Evolutionary conservation across 2,888 invertebrate species (phyloP), one percentile per base, ranked within the genome.

Genomic region (Polylopha cassiicola): DNA sequence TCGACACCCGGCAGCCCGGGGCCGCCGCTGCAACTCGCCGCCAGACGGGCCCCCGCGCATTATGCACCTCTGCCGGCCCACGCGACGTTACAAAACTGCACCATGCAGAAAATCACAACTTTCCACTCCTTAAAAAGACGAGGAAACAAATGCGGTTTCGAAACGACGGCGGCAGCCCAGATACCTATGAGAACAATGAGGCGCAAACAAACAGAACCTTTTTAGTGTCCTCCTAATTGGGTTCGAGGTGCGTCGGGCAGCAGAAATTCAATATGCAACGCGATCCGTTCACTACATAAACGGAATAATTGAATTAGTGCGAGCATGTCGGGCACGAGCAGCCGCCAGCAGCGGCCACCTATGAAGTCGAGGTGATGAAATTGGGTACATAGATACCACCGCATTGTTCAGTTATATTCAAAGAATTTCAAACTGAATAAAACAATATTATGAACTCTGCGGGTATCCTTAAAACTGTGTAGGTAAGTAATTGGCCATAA

Each of bases 81-180:
- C 84, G 79, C 79, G 61, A 62, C 54, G 63, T 82, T 78, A 75
- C 79, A 74, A 79, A 82, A 81, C 65, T 63, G 67, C 68, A 67
- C 50, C 54, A 55, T 65, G 64, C 70, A 65, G 64, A 71, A 72
- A 74, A 75, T 73, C 73, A 73, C 73, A 73, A 79, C 84, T 82
- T 82, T 82, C 82, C 65, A 79, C 71, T 77, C 82, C 80, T 72
- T 80, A 77, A 80, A 79, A 75, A 77, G 79, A 73, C 73, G 65
- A 73, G 75, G 80, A 77, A 79, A 73, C 67, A 51, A 45, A 50
- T 53, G 47, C 43, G 57, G 46, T 82, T 81, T 69, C 71, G 68
- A 79, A 80, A 82, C 66, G 53, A 55, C 57, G 64, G 65, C 65
- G 53, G 61, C 63, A 74, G 70, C 75, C 75, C 78, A 76, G 75